Conservation (phyloP, 2,888 invertebrate species). For the Lypha dubia region DNA sequence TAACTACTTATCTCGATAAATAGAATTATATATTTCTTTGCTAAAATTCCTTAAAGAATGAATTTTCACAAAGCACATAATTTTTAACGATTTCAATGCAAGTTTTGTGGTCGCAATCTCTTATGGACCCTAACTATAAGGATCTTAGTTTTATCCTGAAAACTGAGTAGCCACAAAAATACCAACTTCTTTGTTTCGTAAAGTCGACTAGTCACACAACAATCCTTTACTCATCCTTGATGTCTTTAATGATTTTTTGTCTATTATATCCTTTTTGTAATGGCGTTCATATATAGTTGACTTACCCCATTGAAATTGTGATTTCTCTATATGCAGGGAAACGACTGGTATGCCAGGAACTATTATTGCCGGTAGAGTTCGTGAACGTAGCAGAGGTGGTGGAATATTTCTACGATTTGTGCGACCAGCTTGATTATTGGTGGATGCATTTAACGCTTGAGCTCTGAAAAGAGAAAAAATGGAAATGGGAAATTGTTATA, state of each 20-base stretch:
- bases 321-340: conserved; percentile 90
- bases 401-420: conserved; percentile 85
- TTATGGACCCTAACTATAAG: neutral
- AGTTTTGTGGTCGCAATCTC: no score
- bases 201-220: neutral
- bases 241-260: neutral
- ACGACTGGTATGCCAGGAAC: conserved; percentile 91
- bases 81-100: no score
- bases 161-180: neutral
- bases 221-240: neutral
- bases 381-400: conserved; percentile 91
- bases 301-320: conserved; percentile 85
- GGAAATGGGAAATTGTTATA: no score
- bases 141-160: neutral
- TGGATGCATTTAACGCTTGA: conserved; percentile 85
- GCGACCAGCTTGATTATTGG: conserved; percentile 84
- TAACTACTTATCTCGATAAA: no score
- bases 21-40: no score
- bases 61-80: no score
- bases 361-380: conserved; percentile 94
- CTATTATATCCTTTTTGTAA: neutral
- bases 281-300: conserved; percentile 20
- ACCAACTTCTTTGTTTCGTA: neutral
- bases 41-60: no score
- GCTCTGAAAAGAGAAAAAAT: conserved; percentile 78